Conservation (phyloP, 2,113 vertebrate genomes). For the Lepisosteus oculatus region DNA sequence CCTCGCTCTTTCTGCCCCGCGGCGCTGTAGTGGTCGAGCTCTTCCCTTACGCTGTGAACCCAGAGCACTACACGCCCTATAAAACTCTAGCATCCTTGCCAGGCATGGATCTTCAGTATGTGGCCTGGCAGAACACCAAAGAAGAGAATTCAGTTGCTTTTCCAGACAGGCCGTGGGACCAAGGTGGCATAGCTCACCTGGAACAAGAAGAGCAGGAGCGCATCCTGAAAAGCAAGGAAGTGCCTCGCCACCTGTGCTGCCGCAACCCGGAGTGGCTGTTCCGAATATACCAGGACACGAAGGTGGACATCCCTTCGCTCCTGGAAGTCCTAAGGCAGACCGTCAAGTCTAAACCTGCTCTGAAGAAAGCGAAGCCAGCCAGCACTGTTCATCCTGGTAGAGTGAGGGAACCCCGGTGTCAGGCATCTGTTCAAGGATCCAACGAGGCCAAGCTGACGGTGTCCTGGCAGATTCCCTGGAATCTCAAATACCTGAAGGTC, state of each 20-base stretch:
- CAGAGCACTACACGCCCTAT: slow-evolving; percentile 94
- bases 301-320: slow-evolving; percentile 82
- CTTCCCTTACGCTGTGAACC: slow-evolving; percentile 90
- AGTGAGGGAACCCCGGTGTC: slow-evolving; percentile 86
- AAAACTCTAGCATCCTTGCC: slow-evolving; percentile 87
- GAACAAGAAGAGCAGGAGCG: slow-evolving; percentile 82
- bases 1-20: slow-evolving; percentile 86
- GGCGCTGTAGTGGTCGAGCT: slow-evolving; percentile 88
- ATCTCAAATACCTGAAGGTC: slow-evolving; percentile 91
- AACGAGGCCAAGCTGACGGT: slow-evolving; percentile 84
- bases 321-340: slow-evolving; percentile 71
- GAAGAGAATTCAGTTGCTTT: slow-evolving; percentile 80
- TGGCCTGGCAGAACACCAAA: slow-evolving; percentile 83
- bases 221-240: slow-evolving; percentile 83
- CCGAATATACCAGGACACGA: slow-evolving; percentile 96
- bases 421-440: slow-evolving; percentile 80
- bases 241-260: slow-evolving; percentile 89
- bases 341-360: slow-evolving; percentile 71
- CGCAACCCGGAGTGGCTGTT: slow-evolving; percentile 96
- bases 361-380: slow-evolving; percentile 68
- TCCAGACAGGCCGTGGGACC: slow-evolving; percentile 88
- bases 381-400: slow-evolving; percentile 83
- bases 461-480: slow-evolving; percentile 96
- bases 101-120: slow-evolving; percentile 93
- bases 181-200: slow-evolving; percentile 89